Evolutionary conservation across 1,140 invertebrate species (phyloP).

Genomic region (Trichonephila clavipes): DNA sequence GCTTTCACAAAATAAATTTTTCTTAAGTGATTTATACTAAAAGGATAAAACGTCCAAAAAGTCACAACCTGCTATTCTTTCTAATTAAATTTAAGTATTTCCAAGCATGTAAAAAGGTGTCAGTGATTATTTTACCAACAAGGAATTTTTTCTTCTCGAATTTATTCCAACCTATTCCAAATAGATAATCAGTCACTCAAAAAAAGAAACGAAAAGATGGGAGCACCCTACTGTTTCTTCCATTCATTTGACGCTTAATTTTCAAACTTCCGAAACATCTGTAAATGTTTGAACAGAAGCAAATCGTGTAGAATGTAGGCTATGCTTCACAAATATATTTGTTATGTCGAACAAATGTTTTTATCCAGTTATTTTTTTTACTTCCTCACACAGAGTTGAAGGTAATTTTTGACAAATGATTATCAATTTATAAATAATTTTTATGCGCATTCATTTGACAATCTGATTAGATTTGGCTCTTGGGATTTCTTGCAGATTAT

Average conservation of each 20-base stretch:
- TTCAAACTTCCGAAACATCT: not conserved
- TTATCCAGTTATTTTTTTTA: not conserved
- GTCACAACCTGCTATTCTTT: not conserved
- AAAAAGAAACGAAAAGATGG: not conserved
- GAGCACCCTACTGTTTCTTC: not conserved
- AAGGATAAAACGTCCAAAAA: not conserved
- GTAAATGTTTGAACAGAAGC: not conserved
- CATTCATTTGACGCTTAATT: conserved; percentile 9
- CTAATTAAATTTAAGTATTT: not conserved
- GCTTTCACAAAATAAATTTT: not conserved
- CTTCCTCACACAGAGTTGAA: conserved; percentile 37
- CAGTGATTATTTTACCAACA: not conserved
- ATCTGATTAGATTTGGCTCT: not conserved
- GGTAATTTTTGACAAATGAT: conserved; percentile 1
- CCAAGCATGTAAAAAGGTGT: not conserved
- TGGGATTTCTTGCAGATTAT: not conserved
- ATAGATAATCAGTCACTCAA: conserved; percentile 8
- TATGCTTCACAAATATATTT: not conserved
- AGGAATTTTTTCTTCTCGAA: not conserved
- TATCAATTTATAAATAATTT: conserved; percentile 24
- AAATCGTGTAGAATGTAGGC: not conserved
- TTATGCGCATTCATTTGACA: not conserved
- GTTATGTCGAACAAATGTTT: not conserved
- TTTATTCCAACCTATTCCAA: not conserved
- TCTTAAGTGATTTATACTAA: not conserved